Percentiles rank a stretch among this genome's conserved stretches.
phyloP scores from a whole-genome alignment of 2,888 invertebrate species.

The Cinara cedri region DNA sequence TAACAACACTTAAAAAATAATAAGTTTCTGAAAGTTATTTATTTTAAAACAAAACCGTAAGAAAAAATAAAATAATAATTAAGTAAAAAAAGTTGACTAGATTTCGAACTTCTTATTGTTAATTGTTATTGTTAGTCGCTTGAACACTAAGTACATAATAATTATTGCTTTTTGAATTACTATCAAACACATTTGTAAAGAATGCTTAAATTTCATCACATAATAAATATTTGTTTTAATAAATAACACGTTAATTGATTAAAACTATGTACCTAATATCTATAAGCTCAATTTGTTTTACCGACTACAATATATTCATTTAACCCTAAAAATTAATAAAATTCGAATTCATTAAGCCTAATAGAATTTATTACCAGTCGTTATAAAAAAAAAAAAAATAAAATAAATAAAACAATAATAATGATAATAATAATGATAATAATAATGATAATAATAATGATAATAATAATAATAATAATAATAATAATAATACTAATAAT shows the following conservation, averaged over 20 bases:
- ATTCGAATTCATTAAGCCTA: constrained; percentile 45
- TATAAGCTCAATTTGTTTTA: constrained; percentile 55
- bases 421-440: too few species aligned
- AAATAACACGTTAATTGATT: constrained; percentile 35
- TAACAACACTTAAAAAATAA: constrained; percentile 4
- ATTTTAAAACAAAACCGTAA: not conserved
- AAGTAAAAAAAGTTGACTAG: not conserved
- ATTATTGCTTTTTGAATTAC: constrained; percentile 43
- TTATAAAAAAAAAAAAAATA: constrained; percentile 24
- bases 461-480: too few species aligned
- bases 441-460: too few species aligned
- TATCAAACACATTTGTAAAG: constrained; percentile 4
- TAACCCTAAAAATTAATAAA: constrained; percentile 40
- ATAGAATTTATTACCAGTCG: constrained; percentile 44
- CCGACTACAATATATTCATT: constrained; percentile 10
- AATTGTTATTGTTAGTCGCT: not conserved
- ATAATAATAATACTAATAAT: too few species aligned
- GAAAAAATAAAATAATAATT: not conserved
- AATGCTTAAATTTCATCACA: not conserved
- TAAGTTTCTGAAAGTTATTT: not conserved
- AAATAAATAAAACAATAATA: too few species aligned
- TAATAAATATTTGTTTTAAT: constrained; percentile 30
- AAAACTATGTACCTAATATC: constrained; percentile 46
- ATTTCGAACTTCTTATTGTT: not conserved
- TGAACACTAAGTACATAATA: constrained; percentile 22